A percentile compares a stretch with the other conserved stretches of the same genome.
phyloP scores from a whole-genome alignment of 30 jellyfish, hydroid and myxozoan genomes.

The Mastigias papua region DNA sequence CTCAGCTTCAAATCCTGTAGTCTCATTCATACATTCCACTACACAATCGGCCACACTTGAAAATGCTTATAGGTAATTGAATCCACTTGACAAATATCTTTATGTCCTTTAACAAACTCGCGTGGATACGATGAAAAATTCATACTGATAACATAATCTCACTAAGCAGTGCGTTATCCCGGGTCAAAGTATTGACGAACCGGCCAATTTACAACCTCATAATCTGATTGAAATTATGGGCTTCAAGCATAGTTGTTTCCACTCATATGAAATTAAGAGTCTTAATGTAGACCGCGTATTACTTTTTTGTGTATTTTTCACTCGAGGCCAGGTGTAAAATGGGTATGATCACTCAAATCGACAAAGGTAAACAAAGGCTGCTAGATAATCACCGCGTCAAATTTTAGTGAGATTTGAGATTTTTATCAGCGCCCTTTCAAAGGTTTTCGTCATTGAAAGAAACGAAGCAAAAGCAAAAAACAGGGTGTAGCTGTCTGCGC shows the following conservation, averaged over 20 bases:
- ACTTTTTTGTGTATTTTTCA: slow-evolving; percentile 54
- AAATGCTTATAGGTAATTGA: slow-evolving; percentile 30
- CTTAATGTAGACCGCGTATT: slow-evolving; percentile 65
- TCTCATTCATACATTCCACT: slow-evolving; percentile 21
- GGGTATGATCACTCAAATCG: slow-evolving; percentile 37
- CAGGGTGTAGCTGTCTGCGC: neutral
- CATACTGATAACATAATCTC: slow-evolving; percentile 49
- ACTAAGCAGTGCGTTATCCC: slow-evolving; percentile 67
- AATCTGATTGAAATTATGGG: slow-evolving; percentile 65
- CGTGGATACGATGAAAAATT: slow-evolving; percentile 76
- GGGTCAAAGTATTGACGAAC: slow-evolving; percentile 68
- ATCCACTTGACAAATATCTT: slow-evolving; percentile 55
- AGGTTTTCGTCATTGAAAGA: neutral
- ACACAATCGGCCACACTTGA: slow-evolving; percentile 41
- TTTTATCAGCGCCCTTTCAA: slow-evolving; percentile 50
- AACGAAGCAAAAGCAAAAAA: neutral
- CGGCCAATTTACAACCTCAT: slow-evolving; percentile 35
- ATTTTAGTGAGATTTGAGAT: slow-evolving; percentile 67
- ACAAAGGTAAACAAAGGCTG: slow-evolving; percentile 54
- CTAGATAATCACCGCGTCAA: slow-evolving; percentile 63
- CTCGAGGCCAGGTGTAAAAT: slow-evolving; percentile 54
- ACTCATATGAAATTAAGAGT: slow-evolving; percentile 55
- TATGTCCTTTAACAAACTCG: slow-evolving; percentile 69
- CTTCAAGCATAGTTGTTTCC: slow-evolving; percentile 60
- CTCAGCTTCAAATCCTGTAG: slow-evolving; percentile 41